Conservation (phyloP, 2,113 vertebrate species). For the Chionodraco myersi region DNA sequence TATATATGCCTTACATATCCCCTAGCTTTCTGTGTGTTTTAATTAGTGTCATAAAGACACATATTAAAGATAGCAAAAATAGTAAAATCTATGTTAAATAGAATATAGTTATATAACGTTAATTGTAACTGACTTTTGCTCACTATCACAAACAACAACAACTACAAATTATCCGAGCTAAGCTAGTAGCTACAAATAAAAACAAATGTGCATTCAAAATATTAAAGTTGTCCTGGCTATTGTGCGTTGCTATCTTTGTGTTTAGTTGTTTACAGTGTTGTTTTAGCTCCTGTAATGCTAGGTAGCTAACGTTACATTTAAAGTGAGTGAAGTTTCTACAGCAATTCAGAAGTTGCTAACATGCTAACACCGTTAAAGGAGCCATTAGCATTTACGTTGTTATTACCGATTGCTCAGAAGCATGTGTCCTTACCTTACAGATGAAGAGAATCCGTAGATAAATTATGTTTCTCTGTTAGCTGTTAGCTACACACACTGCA, state of each 20-base stretch:
- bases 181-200: neutral
- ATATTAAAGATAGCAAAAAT: no score
- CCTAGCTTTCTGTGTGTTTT: no score
- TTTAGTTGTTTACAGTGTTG: neutral
- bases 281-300: neutral
- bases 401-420: neutral
- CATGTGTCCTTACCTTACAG: conserved; percentile 19
- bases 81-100: no score
- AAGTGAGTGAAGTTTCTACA: neutral
- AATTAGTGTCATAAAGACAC: no score
- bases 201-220: neutral
- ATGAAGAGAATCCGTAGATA: neutral
- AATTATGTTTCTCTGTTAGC: conserved; percentile 32
- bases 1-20: no score
- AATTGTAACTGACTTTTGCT: neutral
- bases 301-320: neutral
- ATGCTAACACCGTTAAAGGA: neutral
- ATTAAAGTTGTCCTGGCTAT: neutral
- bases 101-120: no score
- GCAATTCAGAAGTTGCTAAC: neutral
- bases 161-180: neutral
- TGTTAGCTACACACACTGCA: conserved; percentile 30
- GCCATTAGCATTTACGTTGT: neutral
- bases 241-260: no score
- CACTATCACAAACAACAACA: neutral